Base-by-base conservation (phyloP, 2,113 vertebrate genomes). In the Jacana jacana region DNA sequence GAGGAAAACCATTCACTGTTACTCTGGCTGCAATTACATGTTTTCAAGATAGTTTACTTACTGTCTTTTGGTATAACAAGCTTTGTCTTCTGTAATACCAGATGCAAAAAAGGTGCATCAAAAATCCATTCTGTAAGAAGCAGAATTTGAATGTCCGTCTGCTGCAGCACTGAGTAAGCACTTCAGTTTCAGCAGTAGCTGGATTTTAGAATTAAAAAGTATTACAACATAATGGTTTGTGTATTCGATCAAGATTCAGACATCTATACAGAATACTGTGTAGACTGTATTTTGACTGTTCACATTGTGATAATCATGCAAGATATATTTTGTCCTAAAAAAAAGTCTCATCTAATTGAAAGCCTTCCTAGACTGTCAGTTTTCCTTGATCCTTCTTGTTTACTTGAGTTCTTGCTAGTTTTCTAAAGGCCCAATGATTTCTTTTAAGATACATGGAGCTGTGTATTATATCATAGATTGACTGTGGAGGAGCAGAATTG, bases 211-310 rank as follows among this genome's bases (percentile, higher is more conserved):
- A 55, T 61, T 78, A 1, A 7, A 25, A 86, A 40, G 7, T 23
- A 31, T 39, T 94, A 20, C 9, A 5, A n/a, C 55, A 9, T 77
- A 77, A 49, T 63, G 28, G 13, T 69, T 65, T 83, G 23, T 86
- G 8, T 87, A 42, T 58, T 81, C 65, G 48, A 80, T 18, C 16
- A 72, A 72, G 13, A 63, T 49, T 91, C 31, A 33, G 7, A 48
- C 8, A 17, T 73, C 28, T 0, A 2, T 16, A n/a, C 6, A 30
- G n/a, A 25, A 54, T 17, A 49, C 5, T 2, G 4, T 14, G 23
- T 30, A 33, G 31, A 8, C 35, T 37, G 0, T 89, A 64, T 76
- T 31, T 87, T 54, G 15, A 42, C 33, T 69, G 6, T 49, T 81
- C 7, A 37, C 2, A 3, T 71, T 49, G 15, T 31, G 11, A 30